phyloP scores from a whole-genome alignment of 2,888 invertebrate genomes.

The Patella depressa region DNA sequence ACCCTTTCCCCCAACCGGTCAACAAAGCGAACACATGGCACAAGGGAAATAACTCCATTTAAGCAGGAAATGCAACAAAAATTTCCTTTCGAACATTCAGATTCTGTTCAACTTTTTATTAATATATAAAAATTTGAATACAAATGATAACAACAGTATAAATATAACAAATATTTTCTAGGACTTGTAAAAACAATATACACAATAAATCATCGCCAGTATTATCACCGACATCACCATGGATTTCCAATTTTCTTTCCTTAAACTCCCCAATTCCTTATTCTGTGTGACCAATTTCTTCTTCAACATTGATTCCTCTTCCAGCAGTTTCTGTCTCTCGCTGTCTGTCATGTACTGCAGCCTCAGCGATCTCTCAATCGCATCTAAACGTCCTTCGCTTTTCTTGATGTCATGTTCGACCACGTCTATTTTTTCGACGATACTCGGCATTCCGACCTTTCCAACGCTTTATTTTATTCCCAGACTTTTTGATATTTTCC shows the following conservation, averaged over 20 bases:
- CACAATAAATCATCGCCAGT: constrained; percentile 28
- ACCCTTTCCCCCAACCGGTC: no score
- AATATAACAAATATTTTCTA: neutral
- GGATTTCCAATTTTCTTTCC: constrained; percentile 39
- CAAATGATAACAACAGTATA: no score
- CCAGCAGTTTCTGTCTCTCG: constrained; percentile 23
- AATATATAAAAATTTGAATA: no score
- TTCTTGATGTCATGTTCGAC: constrained; percentile 25
- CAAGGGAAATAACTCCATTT: no score
- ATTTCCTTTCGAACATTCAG: no score
- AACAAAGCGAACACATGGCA: no score
- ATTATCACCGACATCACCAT: constrained; percentile 37
- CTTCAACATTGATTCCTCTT: constrained; percentile 19
- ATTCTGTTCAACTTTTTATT: no score
- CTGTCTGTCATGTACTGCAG: constrained; percentile 26
- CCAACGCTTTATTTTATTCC: no score
- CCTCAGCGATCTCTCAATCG: constrained; percentile 26
- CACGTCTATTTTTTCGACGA: constrained; percentile 27
- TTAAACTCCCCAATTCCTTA: constrained; percentile 27
- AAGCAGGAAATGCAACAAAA: no score
- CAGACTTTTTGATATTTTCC: no score
- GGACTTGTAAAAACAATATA: constrained; percentile 10
- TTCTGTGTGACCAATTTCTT: neutral
- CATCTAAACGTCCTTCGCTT: constrained; percentile 27
- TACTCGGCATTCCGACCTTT: neutral